Evolutionary conservation across 2,113 vertebrate species (phyloP), one percentile per base, ranked within the genome.

Genomic region (Cryptomyrus ogoouensis): DNA sequence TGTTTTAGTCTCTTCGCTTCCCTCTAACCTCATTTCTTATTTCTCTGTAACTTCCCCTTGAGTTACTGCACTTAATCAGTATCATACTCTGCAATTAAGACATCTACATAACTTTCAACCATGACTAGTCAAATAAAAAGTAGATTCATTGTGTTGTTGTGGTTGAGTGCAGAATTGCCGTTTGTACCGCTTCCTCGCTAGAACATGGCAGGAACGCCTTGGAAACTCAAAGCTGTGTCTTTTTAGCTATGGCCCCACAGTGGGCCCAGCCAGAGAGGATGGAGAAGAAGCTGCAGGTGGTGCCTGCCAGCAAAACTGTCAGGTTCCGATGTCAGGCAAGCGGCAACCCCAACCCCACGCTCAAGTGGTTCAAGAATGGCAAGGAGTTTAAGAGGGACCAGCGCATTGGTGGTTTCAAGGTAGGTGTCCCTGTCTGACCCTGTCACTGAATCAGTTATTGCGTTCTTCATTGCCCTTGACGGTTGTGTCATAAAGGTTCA

Each of bases 241-340:
- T 21, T 21, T 17, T 91, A 96, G 97, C 96, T 21, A 92, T 96
- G 15, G 95, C 97, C 88, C 98, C 97, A 0, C 96, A 96, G 91
- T 99, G 98, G 98, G 95, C 97, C 2, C 96, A 94, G 70, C 97
- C 97, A 0, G 97, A 98, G 87, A 98, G 97, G 94, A 98, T 98
- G 98, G 96, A 98, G 94, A 98, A 97, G 95, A 96, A 96, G 91
- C 94, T 98, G 47, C 97, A 97, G 0, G 97, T 97, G 0, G 97
- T 98, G 1, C 97, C 97, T 0, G 97, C 97, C 1, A 97, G 97
- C 91, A 97, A 95, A 87, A 98, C 97, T 0, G 97, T 98, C 17
- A 98, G 96, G 89, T 98, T 99, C 91, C 96, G 96, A 1, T 99
- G 98, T 90, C 97, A 96, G 0, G 98, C 98, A 0, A 96, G 95